Evolutionary conservation across 2,797 vertebrate genomes (phyloP), one percentile per base, ranked within the genome.

Genomic region (Parauchenoglanis punctatus): DNA sequence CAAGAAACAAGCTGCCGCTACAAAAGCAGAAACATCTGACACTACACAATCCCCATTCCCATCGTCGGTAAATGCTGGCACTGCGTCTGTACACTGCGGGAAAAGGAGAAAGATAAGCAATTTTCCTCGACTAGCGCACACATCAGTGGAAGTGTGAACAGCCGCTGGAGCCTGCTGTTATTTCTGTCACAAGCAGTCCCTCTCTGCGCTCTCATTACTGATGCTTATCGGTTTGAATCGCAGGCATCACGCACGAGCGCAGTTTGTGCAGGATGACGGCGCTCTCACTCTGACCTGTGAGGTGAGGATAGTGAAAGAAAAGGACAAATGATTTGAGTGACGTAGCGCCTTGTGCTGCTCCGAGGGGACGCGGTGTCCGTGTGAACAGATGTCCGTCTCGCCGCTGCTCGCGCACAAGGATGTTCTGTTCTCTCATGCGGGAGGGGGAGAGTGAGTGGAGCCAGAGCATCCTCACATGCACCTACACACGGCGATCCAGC

Each of bases 61-160:
- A 1, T 3, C n/a, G 46, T 54, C n/a, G 46, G 63, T 7, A 54
- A 54, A 68, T 35, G 65, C 93, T 93, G 93, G 91, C 94, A 94
- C 94, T 96, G 95, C 95, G 95, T 95, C 95, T 95, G 93, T 93
- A 93, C 95, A 94, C 94, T 94, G 93, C 93, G 93, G 94, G 76
- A 78, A 77, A 83, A 84, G 81, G 18, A 83, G 81, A 52, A 68
- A 83, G n/a, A 68, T 68, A 68, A 54, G 63, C 80, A 90, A 68
- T 84, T 89, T 85, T 86, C 86, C 80, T 54, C 72, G 56, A 75
- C 59, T 49, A 46, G 49, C 49, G 52, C 81, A 4, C 58, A 40
- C 72, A 83, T 23, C 46, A 83, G 15, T 75, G 1, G 54, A 18
- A 80, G 81, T 83, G 12, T 31, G 63, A 52, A 15, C 7, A 54